Conservation (phyloP, 1,140 invertebrate genomes). For the Euschistus heros region DNA sequence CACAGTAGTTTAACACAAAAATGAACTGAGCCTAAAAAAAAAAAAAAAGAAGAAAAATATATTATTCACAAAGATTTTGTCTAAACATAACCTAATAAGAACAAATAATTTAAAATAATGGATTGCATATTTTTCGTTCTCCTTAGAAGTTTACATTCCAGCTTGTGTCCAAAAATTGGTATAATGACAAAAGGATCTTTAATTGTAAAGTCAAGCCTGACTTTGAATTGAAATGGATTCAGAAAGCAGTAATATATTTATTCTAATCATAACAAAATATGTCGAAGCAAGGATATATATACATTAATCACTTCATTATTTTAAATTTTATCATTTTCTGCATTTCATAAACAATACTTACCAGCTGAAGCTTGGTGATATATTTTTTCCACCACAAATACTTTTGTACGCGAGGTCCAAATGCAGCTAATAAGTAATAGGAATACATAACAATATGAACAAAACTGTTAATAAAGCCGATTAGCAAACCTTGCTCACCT, state of each 20-base stretch:
- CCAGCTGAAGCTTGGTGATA: constrained; percentile 62
- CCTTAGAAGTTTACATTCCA: too few relatives aligned
- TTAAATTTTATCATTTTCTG: not conserved
- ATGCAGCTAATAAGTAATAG: constrained; percentile 59
- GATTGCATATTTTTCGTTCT: too few relatives aligned
- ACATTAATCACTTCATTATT: not conserved
- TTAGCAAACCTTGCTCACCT: constrained; percentile 41
- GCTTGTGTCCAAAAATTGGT: too few relatives aligned
- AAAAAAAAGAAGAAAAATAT: too few relatives aligned
- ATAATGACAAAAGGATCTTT: too few relatives aligned
- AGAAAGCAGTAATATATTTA: not conserved
- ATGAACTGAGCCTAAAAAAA: constrained; percentile 31
- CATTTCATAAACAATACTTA: constrained; percentile 35
- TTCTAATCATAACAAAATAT: not conserved
- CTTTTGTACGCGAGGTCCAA: constrained; percentile 55
- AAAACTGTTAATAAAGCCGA: constrained; percentile 48
- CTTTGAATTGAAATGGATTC: not conserved
- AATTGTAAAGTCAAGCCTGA: too few relatives aligned
- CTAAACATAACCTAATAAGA: too few relatives aligned
- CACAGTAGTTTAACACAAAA: constrained; percentile 31
- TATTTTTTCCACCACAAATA: constrained; percentile 76
- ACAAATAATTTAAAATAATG: too few relatives aligned
- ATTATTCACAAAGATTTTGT: too few relatives aligned
- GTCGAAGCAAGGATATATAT: not conserved
- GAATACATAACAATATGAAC: constrained; percentile 68